A percentile compares a stretch with the other conserved stretches of the same genome.
Evolutionary conservation across 2,888 invertebrate species (phyloP).

Genomic region (Girardia tigrina): DNA sequence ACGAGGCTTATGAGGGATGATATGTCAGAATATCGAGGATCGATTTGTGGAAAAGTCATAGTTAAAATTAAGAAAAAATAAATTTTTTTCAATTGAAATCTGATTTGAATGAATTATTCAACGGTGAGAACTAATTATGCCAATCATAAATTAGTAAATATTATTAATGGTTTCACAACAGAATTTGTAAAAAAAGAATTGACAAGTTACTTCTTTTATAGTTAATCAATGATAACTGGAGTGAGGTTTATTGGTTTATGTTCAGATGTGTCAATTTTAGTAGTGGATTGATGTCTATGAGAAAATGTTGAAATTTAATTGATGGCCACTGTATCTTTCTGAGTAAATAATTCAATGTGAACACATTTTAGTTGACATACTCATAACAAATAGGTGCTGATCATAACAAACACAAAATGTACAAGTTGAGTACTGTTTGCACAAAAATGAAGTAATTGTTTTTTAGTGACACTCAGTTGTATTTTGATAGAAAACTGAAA

Average conservation of each 20-base stretch:
- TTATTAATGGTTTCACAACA: not conserved
- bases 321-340: conserved; percentile 17
- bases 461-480: conserved; percentile 19
- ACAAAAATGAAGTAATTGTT: not conserved
- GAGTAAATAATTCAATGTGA: conserved; percentile 16
- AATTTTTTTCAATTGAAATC: not conserved
- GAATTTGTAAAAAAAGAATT: not conserved
- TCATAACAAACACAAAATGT: not conserved
- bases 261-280: conserved; percentile 19
- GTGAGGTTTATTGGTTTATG: conserved; percentile 20
- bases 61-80: not conserved
- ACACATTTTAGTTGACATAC: conserved; percentile 19
- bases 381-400: conserved; percentile 23
- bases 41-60: conserved; percentile 14
- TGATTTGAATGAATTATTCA: not conserved
- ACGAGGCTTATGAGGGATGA: not conserved
- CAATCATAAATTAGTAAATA: conserved; percentile 17
- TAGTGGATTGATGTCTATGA: conserved; percentile 13
- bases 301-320: not conserved
- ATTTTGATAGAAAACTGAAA: conserved; percentile 16
- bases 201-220: not conserved
- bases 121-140: not conserved
- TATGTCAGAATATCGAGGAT: not conserved
- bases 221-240: conserved; percentile 20
- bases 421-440: conserved; percentile 7